Evolutionary conservation across 2,888 invertebrate species (phyloP), one percentile per base, ranked within the genome.

Genomic region (Brachyptera putata): DNA sequence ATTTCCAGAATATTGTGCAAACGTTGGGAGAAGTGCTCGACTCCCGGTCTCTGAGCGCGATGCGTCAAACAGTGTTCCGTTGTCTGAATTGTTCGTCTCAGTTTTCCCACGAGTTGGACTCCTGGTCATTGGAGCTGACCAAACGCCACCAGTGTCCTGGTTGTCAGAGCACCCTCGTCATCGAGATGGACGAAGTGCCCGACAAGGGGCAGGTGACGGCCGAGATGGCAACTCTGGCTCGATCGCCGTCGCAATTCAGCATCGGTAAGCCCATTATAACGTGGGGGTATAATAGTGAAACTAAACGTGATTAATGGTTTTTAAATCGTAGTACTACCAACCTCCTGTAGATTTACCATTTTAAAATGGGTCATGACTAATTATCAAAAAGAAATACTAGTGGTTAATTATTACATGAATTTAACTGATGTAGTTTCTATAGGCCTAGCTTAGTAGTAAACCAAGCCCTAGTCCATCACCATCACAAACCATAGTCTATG

Each of bases 21-120:
- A n/a, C n/a, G n/a, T n/a, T 81, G 22, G 73, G 75, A 3, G 74
- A 77, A 16, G 75, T 75, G 57, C 73, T 81, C 3, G 78, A 76
- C 2, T 70, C 74, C 48, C 75, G 79, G 36, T 74, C 79, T 56
- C 74, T 81, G 50, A 21, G 57, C 2, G 64, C 49, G 21, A 61
- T 66, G 64, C 62, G 63, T 25, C 64, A 64, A 21, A 30, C 37
- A 37, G 64, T 46, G 1, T 63, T 61, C 48, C 55, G 60, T 64
- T 86, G 86, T 69, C 79, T 85, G 69, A 84, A 82, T 69, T 86
- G 86, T 67, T 77, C 79, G 2, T 76, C 80, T 9, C 78, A 81
- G 64, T 86, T 86, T 70, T 79, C 79, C 1, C 76, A 76, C 61
- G 81, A 83, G 65, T 72, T 67, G 25, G 30, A 34, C 11, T 16